Evolutionary conservation across 2,113 vertebrate species (phyloP), one percentile per base, ranked within the genome.

Genomic region (Lepisosteus oculatus): DNA sequence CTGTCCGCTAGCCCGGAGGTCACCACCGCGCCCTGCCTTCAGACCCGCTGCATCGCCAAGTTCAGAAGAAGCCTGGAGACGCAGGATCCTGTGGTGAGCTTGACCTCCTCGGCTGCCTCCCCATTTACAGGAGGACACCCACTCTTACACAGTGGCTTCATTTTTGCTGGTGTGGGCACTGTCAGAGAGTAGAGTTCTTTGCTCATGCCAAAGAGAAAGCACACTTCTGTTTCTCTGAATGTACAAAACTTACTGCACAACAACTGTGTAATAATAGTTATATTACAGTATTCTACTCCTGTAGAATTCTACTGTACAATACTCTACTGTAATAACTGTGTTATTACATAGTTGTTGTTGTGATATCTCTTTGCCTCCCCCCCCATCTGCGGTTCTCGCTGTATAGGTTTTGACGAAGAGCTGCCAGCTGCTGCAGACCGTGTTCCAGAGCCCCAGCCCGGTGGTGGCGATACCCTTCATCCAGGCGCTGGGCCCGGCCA

Each of bases 61-160:
- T 98, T 96, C 84, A 88, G 86, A 80, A 3, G 77, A 77, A 67
- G 89, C 68, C 90, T 97, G 81, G 84, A 93, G 47, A 90, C 90
- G 69, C 95, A 97, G 81, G 92, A 98, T 80, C 91, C 93, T 14
- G 56, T 84, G 87, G 96, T 97, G 81, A 91, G 90, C 81, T 29
- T 29, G 29, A 29, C 29, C 29, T 29, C 29, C 29, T 29, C 29
- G 29, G 29, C 29, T 29, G 2, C 29, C 29, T 29, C 29, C 29
- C 29, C 29, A 29, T 29, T 29, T 29, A 72, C 6, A n/a, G 29
- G 12, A 8, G 7, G n/a, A 14, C 3, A 2, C n/a, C 56, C n/a
- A 6, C 4, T 12, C n/a, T 12, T 4, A n/a, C 56, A 59, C 56
- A 59, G 7, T 14, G 11, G 56, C n/a, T 12, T 13, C 3, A 59